Conservation (phyloP, 2,797 vertebrate genomes). For the Typhlichthys eigenmanni region DNA sequence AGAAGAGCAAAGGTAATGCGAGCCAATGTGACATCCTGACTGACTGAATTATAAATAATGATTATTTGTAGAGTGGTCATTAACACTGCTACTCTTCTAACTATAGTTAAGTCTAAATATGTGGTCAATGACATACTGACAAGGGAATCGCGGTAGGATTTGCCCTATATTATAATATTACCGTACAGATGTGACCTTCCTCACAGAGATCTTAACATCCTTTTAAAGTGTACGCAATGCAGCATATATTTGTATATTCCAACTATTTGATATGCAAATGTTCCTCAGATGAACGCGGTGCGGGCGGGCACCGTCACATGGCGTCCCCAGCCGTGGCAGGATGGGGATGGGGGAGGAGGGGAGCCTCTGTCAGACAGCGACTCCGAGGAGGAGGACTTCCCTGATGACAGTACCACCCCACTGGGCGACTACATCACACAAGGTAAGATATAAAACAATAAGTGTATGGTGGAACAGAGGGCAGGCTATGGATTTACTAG, state of each 20-base stretch:
- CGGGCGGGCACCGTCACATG: slow-evolving; percentile 75
- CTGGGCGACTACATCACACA: slow-evolving; percentile 81
- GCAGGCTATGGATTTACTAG: no score
- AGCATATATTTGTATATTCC: neutral
- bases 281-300: slow-evolving; percentile 74
- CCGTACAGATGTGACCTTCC: no score
- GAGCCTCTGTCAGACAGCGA: slow-evolving; percentile 83
- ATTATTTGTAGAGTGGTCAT: no score
- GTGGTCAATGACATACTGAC: no score
- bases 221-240: neutral
- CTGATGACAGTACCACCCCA: slow-evolving; percentile 80
- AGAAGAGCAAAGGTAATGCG: slow-evolving; percentile 70
- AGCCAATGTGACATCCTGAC: neutral
- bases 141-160: no score
- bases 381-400: slow-evolving; percentile 84
- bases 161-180: no score
- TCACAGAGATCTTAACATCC: no score
- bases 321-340: slow-evolving; percentile 83
- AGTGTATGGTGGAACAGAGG: neutral
- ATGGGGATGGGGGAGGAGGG: slow-evolving; percentile 75
- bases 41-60: no score
- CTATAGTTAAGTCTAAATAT: no score
- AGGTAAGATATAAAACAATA: slow-evolving; percentile 53
- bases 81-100: no score
- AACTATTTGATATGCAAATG: neutral